phyloP scores from a whole-genome alignment of 2,888 invertebrate genomes.

The Sphinx pinastri region DNA sequence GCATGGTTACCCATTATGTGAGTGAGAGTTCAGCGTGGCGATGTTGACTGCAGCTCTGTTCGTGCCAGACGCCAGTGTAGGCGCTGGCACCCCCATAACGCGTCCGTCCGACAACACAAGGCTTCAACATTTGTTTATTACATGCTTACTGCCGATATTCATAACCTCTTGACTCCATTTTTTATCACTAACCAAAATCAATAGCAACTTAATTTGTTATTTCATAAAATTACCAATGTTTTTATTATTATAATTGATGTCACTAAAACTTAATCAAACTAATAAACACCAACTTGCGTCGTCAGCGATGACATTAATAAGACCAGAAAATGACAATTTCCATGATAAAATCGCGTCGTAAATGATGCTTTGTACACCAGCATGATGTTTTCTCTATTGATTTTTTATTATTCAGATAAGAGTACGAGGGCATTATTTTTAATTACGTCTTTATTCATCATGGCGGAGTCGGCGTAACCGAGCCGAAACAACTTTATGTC shows the following conservation, averaged over 20 bases:
- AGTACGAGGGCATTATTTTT: slow-evolving; percentile 54
- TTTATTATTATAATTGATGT: too few species aligned
- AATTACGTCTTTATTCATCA: slow-evolving; percentile 64
- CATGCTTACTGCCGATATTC: slow-evolving; percentile 13
- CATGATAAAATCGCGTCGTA: background rate
- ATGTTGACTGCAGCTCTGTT: slow-evolving; percentile 55
- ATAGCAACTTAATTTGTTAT: background rate
- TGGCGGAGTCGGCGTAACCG: slow-evolving; percentile 53
- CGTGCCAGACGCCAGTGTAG: slow-evolving; percentile 55
- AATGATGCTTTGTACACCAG: slow-evolving; percentile 30
- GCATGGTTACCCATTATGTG: slow-evolving; percentile 32
- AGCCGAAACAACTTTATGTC: slow-evolving; percentile 62
- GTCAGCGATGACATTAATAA: background rate
- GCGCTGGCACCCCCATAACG: slow-evolving; percentile 48
- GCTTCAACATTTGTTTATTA: slow-evolving; percentile 32
- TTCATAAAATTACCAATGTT: background rate
- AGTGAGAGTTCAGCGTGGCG: slow-evolving; percentile 31
- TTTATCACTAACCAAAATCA: background rate
- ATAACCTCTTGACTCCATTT: slow-evolving; percentile 9
- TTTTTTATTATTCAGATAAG: slow-evolving; percentile 41
- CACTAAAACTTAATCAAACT: too few species aligned
- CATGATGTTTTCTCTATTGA: slow-evolving; percentile 53
- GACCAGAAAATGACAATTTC: background rate
- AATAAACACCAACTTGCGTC: background rate
- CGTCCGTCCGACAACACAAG: slow-evolving; percentile 31